phyloP scores from a whole-genome alignment of 2,797 vertebrate genomes.

The Lacerta agilis region DNA sequence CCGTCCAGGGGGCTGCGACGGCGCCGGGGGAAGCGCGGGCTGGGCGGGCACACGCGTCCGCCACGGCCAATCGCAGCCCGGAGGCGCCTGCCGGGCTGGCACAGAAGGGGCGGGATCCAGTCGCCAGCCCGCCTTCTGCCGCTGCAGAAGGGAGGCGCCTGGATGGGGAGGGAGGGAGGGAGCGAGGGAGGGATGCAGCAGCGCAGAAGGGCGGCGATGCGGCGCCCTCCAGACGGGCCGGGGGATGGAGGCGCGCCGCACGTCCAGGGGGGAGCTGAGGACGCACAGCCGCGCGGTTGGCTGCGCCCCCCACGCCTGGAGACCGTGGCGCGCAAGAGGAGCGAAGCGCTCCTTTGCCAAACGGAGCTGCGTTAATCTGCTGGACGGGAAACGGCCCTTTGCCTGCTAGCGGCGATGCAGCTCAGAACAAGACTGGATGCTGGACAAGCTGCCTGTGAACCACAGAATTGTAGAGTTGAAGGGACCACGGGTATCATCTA shows the following conservation, averaged over 20 bases:
- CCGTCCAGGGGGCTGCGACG: conserved; percentile 22
- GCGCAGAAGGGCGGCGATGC: too few relatives aligned
- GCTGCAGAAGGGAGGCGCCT: conserved; percentile 41
- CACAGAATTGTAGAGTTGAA: too few relatives aligned
- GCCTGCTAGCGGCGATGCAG: too few relatives aligned
- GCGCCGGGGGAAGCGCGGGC: conserved; percentile 31
- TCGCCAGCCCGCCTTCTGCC: neutral
- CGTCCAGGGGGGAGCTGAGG: neutral
- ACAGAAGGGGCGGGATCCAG: conserved; percentile 20
- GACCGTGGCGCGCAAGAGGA: neutral
- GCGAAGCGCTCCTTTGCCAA: too few relatives aligned
- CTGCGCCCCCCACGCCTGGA: neutral
- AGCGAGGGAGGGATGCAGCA: neutral
- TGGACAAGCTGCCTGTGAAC: too few relatives aligned
- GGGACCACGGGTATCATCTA: too few relatives aligned
- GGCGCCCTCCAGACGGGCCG: neutral
- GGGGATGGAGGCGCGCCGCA: neutral
- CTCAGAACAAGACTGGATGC: too few relatives aligned
- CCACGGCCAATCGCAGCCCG: conserved; percentile 34
- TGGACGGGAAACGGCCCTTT: too few relatives aligned
- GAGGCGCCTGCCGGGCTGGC: neutral
- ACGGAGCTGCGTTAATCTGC: too few relatives aligned
- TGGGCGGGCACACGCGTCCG: conserved; percentile 20
- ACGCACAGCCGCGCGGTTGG: neutral
- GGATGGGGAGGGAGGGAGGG: neutral